These are phyloP conservation scores for Chaetops frenatus DNA, from an alignment of 2,113 vertebrate genomes.

Conservation along the genomic window DNA sequence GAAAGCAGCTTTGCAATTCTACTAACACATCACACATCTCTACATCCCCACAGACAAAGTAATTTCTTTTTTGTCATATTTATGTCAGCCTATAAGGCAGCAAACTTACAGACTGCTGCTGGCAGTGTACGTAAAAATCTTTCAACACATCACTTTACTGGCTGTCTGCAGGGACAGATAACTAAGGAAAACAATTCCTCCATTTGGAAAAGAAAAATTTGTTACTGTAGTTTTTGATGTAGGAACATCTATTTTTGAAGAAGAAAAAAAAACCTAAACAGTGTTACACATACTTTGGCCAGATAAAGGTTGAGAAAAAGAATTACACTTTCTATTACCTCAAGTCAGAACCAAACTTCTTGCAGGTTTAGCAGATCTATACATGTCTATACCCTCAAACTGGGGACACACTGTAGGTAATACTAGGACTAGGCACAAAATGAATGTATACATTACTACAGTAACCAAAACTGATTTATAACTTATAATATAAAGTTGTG, in stretches of 20 bases:
- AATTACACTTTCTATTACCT: background rate
- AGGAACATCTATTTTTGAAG: constrained; percentile 58
- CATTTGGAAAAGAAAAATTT: constrained; percentile 53
- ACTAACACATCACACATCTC: constrained; percentile 40
- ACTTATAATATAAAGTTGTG: background rate
- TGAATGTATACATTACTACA: background rate
- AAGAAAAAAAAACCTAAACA: background rate
- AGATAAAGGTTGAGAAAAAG: background rate
- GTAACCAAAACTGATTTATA: background rate
- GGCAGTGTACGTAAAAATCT: constrained; percentile 53
- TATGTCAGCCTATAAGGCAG: constrained; percentile 50
- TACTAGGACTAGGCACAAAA: constrained; percentile 1
- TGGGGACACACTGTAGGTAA: background rate
- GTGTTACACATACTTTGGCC: constrained; percentile 29
- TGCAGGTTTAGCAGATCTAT: background rate
- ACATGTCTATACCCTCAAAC: constrained; percentile 24
- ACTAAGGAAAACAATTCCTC: constrained; percentile 39
- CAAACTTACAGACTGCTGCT: constrained; percentile 35
- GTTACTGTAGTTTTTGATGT: constrained; percentile 56
- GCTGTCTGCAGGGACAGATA: constrained; percentile 64
- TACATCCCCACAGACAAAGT: constrained; percentile 39
- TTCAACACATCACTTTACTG: constrained; percentile 62
- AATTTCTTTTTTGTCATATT: constrained; percentile 47
- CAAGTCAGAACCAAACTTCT: background rate
- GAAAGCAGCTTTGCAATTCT: constrained; percentile 43